These are phyloP conservation scores for Calameuta idolon DNA, from an alignment of 2,888 invertebrate species.

Conservation along the genomic window DNA sequence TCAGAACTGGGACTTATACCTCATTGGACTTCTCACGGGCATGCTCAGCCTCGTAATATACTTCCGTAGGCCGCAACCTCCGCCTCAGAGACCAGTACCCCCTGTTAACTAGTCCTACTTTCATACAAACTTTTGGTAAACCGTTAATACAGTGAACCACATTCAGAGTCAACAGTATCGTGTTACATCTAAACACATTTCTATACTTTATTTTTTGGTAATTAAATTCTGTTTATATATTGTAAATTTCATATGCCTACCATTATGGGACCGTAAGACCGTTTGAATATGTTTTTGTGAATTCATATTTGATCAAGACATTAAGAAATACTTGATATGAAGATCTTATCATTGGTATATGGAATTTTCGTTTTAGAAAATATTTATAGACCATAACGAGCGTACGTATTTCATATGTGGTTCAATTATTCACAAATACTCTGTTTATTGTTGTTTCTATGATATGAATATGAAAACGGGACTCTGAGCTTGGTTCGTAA, in stretches of 20 bases:
- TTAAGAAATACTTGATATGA: background rate
- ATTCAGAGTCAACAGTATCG: background rate
- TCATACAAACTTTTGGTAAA: background rate
- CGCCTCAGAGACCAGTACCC: constrained; percentile 44
- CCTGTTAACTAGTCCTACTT: constrained; percentile 47
- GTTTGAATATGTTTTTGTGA: background rate
- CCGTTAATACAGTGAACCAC: background rate
- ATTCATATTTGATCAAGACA: background rate
- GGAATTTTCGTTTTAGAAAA: constrained; percentile 7
- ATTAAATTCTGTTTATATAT: background rate
- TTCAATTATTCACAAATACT: background rate
- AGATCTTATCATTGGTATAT: background rate
- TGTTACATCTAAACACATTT: background rate
- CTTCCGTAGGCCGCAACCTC: constrained; percentile 74
- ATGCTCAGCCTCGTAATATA: constrained; percentile 87
- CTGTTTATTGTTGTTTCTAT: background rate
- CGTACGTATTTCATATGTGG: background rate
- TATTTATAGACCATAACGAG: background rate
- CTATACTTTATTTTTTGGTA: background rate
- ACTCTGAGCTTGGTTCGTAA: constrained; percentile 1
- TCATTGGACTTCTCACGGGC: constrained; percentile 85
- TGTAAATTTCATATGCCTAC: background rate
- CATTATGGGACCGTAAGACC: background rate
- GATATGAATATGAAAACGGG: background rate
- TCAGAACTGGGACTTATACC: constrained; percentile 94